Evolutionary conservation across 2,797 vertebrate genomes (phyloP).

Genomic region (Rhabdomys pumilio): DNA sequence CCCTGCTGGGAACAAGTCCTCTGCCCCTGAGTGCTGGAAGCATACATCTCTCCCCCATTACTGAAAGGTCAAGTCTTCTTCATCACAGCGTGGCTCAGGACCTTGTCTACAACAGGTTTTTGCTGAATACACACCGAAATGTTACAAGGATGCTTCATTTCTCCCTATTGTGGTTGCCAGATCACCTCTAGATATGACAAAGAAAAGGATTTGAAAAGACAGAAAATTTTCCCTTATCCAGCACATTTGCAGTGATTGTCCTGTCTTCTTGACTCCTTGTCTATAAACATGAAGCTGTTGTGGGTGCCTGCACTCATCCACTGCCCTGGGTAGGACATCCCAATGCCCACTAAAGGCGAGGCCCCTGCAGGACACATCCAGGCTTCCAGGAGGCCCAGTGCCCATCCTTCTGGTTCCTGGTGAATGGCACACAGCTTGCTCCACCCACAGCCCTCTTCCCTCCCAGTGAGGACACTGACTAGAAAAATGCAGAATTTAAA

Average conservation of each 20-base stretch:
- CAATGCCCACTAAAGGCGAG: not conserved
- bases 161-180: not conserved
- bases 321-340: not conserved
- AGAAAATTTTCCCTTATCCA: not conserved
- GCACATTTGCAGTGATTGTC: not conserved
- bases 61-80: not conserved
- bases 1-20: not conserved
- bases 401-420: not conserved
- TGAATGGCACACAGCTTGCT: not conserved
- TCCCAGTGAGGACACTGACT: not conserved
- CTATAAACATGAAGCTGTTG: not conserved
- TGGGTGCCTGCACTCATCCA: not conserved
- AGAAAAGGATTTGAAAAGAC: not conserved
- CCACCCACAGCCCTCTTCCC: not conserved
- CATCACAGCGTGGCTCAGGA: not conserved
- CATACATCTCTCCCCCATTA: not conserved
- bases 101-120: slow-evolving; percentile 11
- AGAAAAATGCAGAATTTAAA: slow-evolving; percentile 61
- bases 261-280: slow-evolving; percentile 40
- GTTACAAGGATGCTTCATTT: not conserved
- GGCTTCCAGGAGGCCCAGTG: not conserved
- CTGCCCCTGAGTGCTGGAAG: not conserved
- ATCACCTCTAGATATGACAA: slow-evolving; percentile 46
- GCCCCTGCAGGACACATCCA: not conserved
- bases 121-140: slow-evolving; percentile 38